A percentile compares a stretch with the other conserved stretches of the same genome.
Evolutionary conservation across 2,888 invertebrate genomes (phyloP).

Genomic region (Synergus laeviventris): DNA sequence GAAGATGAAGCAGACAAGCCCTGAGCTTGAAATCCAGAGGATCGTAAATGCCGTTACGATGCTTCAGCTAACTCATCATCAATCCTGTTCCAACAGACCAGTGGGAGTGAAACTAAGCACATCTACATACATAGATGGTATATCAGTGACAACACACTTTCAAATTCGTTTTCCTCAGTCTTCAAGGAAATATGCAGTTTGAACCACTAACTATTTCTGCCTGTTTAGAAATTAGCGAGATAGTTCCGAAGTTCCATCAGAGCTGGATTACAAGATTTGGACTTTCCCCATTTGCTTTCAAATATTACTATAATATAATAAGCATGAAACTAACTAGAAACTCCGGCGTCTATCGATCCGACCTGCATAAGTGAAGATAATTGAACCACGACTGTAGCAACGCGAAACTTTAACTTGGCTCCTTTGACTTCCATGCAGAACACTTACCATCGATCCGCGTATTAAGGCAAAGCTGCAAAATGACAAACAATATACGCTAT

Average conservation of each 20-base stretch:
- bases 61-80: not conserved
- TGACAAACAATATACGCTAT: not conserved
- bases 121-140: too few species aligned
- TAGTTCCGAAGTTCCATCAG: slow-evolving; percentile 28
- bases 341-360: slow-evolving; percentile 27
- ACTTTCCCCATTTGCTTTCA: slow-evolving; percentile 6
- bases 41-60: slow-evolving; percentile 11
- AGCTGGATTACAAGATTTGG: slow-evolving; percentile 20
- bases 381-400: slow-evolving; percentile 6
- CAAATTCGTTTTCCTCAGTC: too few species aligned
- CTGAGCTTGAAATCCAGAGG: slow-evolving; percentile 45
- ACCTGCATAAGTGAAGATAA: slow-evolving; percentile 15
- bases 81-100: not conserved
- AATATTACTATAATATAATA: slow-evolving; percentile 31
- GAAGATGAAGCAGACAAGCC: slow-evolving; percentile 59
- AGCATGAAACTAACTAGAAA: slow-evolving; percentile 35
- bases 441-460: slow-evolving; percentile 2
- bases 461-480: not conserved
- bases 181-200: not conserved
- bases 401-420: not conserved
- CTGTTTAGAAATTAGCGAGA: slow-evolving; percentile 6
- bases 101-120: not conserved
- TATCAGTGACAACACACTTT: too few species aligned
- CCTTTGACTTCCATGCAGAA: not conserved
- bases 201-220: not conserved